Evolutionary conservation across 2,113 vertebrate genomes (phyloP), one percentile per base, ranked within the genome.

Genomic region (Diadophis punctatus): DNA sequence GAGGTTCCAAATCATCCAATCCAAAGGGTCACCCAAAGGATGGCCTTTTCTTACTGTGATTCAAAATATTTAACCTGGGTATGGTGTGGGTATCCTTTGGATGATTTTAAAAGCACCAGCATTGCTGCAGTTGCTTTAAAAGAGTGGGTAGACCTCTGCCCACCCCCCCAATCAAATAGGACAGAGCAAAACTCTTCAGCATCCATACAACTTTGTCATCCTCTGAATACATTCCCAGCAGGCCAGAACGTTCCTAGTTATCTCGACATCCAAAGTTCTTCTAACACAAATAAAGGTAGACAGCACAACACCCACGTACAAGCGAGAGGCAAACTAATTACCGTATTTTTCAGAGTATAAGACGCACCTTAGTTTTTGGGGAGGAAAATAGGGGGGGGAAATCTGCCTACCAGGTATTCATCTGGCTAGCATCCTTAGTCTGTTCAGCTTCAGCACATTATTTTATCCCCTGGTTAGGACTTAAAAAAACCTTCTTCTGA

Each of bases 1-100:
- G n/a, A 20, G n/a, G 16, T 20, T 39, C 16, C 27, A 2, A 53
- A 43, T 43, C 87, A 20, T n/a, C 74, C 49, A 53, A 87, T 90
- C 93, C 95, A 86, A n/a, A 86, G 90, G 93, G 39, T 90, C 89
- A 92, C 94, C 0, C 22, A 22, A 3, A 16, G 27, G 27, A 23
- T 30, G 46, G 39, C 14, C n/a, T 46, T 20, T 22, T 27, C 53
- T 96, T 88, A 93, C 94, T 94, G 94, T 92, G 94, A 46, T 93
- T 92, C 94, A 91, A 94, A 96, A 96, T 91, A 91, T 89, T 90
- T 92, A 30, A 52, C 90, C 80, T 11, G 0, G 63, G 49, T 91
- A 84, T 25, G 0, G 1, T 80, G 49, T 90, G 12, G 20, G 87
- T 95, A 43, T 93, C 85, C 86, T 58, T 86, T 49, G 92, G 53